Evolutionary conservation across 2,888 invertebrate species (phyloP), one percentile per base, ranked within the genome.

Genomic region (Allacma fusca): DNA sequence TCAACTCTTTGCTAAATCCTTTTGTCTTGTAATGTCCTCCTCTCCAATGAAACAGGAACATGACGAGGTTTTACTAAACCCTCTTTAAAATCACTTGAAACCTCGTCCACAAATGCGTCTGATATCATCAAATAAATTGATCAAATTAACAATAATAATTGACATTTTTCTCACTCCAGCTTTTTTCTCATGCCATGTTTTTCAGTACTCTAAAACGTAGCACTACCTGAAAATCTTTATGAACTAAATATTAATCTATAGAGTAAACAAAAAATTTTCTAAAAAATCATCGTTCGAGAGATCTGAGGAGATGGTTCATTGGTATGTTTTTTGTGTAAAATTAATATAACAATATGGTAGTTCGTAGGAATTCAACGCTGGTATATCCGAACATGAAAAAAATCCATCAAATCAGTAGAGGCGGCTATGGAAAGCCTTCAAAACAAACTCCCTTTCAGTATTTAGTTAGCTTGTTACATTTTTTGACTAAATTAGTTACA

Each of bases 221-320:
- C 24, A 71, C 71, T 71, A 71, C 50, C 12, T 71, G 24, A 50
- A 57, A 71, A 57, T 59, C 34, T 12, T 23, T 59, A 72, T 19
- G n/a, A 59, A 72, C 28, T 72, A 72, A 71, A 71, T 62, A 62
- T 4, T 62, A 62, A 57, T 67, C 67, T 67, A 50, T 26, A 59
- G 34, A 72, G 34, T 59, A 72, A 72, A 62, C 59, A 72, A 72
- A 59, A 72, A 59, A 69, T 57, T n/a, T 28, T 62, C 62, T 72
- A 72, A 72, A 72, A 72, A 68, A 68, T 68, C 68, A 62, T 72
- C 72, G 57, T 72, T 50, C 72, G 72, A 72, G 72, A 72, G 72
- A 72, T 72, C 72, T 72, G 72, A 72, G 72, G 72, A 72, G 72
- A 72, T 72, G 72, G 72, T 72, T 72, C 62, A 72, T 72, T 72